Evolutionary conservation across 2,797 vertebrate genomes (phyloP).

Genomic region (Otolemur crassicaudatus): DNA sequence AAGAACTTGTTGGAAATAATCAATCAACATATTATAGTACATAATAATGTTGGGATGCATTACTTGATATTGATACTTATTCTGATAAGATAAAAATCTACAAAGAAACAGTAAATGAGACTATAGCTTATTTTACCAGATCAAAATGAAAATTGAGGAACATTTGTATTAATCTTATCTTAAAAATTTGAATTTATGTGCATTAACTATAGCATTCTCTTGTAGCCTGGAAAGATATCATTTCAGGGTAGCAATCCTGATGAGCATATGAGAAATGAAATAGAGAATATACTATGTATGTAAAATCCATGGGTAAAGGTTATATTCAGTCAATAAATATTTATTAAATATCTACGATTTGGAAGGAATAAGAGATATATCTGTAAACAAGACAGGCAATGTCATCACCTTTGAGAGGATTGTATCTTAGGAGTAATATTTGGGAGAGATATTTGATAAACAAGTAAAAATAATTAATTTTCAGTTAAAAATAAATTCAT

Average conservation of each 20-base stretch:
- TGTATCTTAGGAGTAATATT: background rate
- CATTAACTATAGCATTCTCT: background rate
- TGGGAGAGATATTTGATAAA: background rate
- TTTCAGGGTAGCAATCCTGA: background rate
- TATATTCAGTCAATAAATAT: background rate
- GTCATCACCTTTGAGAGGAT: background rate
- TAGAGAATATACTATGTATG: background rate
- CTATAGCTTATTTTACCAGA: background rate
- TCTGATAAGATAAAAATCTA: background rate
- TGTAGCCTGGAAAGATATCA: background rate
- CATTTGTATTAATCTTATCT: background rate
- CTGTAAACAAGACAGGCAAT: background rate
- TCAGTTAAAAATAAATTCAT: background rate
- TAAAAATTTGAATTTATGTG: background rate
- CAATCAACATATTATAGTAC: background rate
- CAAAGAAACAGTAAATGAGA: constrained; percentile 31
- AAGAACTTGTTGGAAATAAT: background rate
- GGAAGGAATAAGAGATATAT: background rate
- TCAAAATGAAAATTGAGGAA: constrained; percentile 17
- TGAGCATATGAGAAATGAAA: background rate
- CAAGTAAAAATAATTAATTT: constrained; percentile 7
- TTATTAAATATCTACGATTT: constrained; percentile 1
- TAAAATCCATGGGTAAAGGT: background rate
- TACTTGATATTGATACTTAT: background rate
- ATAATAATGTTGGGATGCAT: background rate